phyloP scores from a whole-genome alignment of 2,113 vertebrate species.

The Ornithorhynchus anatinus region DNA sequence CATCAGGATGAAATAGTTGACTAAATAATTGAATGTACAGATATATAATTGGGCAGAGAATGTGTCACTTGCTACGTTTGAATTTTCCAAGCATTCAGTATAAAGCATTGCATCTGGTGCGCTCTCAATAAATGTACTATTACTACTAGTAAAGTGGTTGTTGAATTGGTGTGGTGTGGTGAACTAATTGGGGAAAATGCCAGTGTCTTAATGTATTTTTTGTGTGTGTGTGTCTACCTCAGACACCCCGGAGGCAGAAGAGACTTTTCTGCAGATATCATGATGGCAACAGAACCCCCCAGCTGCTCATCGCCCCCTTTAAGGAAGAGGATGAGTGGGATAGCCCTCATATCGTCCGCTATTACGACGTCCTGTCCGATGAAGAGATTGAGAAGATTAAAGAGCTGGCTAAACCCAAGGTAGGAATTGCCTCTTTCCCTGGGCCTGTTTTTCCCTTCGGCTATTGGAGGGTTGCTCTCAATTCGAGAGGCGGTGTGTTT shows the following conservation, averaged over 20 bases:
- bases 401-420: conserved; percentile 90
- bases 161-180: too few relatives aligned
- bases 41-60: too few relatives aligned
- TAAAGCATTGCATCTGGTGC: too few relatives aligned
- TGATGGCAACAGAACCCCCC: conserved; percentile 79
- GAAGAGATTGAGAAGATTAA: conserved; percentile 92
- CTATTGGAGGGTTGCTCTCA: not conserved
- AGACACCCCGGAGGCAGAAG: conserved; percentile 84
- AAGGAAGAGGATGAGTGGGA: conserved; percentile 98
- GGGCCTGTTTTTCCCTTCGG: not conserved
- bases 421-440: conserved; percentile 61
- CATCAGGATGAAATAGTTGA: too few relatives aligned
- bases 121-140: too few relatives aligned
- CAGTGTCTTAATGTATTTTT: too few relatives aligned
- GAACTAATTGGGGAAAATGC: too few relatives aligned
- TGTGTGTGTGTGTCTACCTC: conserved; percentile 13
- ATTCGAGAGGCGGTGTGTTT: too few relatives aligned
- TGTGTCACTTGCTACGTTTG: too few relatives aligned
- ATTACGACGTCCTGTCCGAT: conserved; percentile 83
- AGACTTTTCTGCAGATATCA: conserved; percentile 92
- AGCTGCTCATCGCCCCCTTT: conserved; percentile 88
- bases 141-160: too few relatives aligned
- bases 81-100: too few relatives aligned
- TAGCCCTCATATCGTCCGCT: conserved; percentile 91
- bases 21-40: too few relatives aligned